These are phyloP conservation scores for Euphydryas editha DNA, from an alignment of 2,888 invertebrate species.

Conservation along the genomic window DNA sequence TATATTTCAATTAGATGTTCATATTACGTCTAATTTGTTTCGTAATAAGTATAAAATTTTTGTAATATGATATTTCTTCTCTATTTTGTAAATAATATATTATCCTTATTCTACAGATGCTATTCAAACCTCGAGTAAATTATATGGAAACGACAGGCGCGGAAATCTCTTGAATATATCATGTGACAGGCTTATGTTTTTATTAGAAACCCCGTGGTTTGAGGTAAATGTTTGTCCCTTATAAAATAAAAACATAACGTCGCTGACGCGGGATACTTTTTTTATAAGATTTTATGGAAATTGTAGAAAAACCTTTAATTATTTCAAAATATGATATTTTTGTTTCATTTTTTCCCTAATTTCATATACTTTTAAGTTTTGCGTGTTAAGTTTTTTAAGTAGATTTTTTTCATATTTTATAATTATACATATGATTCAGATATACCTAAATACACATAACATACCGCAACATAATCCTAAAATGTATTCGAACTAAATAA, in stretches of 20 bases:
- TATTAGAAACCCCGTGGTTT: slow-evolving; percentile 35
- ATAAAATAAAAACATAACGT: slow-evolving; percentile 24
- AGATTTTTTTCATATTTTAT: too few relatives aligned
- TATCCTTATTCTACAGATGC: slow-evolving; percentile 28
- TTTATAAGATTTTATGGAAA: neutral
- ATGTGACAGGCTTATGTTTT: slow-evolving; percentile 37
- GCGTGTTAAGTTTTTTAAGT: too few relatives aligned
- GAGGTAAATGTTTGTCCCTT: slow-evolving; percentile 30
- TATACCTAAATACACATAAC: too few relatives aligned
- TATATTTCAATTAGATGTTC: too few relatives aligned
- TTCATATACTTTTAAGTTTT: too few relatives aligned
- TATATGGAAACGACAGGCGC: slow-evolving; percentile 38
- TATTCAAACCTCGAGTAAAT: slow-evolving; percentile 30
- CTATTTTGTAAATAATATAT: neutral
- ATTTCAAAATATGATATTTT: too few relatives aligned
- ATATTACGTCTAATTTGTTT: neutral
- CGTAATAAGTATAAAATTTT: neutral
- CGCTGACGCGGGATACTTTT: neutral
- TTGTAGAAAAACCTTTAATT: neutral
- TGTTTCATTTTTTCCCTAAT: too few relatives aligned
- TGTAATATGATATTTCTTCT: neutral
- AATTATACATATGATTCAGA: too few relatives aligned
- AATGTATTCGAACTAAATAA: too few relatives aligned
- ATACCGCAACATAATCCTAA: too few relatives aligned
- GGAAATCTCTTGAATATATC: slow-evolving; percentile 38